A percentile compares a stretch with the other conserved stretches of the same genome.
Evolutionary conservation across 2,113 vertebrate species (phyloP).

Genomic region (Rallus limicola): DNA sequence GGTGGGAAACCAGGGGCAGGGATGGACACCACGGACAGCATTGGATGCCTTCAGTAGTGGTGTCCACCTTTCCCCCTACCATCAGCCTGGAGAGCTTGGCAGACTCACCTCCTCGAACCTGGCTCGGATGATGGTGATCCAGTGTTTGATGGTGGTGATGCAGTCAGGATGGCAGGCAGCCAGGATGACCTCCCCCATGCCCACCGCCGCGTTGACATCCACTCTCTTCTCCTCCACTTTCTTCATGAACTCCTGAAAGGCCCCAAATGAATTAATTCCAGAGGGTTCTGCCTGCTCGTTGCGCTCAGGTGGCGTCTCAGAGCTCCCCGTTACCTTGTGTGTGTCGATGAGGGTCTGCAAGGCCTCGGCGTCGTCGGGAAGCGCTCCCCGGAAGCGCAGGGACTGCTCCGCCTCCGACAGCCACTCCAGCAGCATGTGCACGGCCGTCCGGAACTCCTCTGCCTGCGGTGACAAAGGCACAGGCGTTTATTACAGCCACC

Average conservation of each 20-base stretch:
- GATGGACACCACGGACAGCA: no score
- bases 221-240: conserved; percentile 93
- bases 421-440: conserved; percentile 95
- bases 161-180: conserved; percentile 92
- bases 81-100: accelerated
- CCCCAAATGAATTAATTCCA: neutral
- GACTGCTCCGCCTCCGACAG: conserved; percentile 97
- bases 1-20: neutral
- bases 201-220: conserved; percentile 89
- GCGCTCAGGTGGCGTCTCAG: accelerated
- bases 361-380: conserved; percentile 92
- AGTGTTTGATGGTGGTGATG: conserved; percentile 98
- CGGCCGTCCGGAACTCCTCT: conserved; percentile 90
- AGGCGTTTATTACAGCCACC: neutral
- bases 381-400: conserved; percentile 92
- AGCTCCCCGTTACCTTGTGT: conserved; percentile 76
- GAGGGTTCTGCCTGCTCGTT: accelerated
- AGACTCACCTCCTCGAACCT: conserved; percentile 93
- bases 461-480: conserved; percentile 74
- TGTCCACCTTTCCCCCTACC: neutral
- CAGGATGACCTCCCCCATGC: conserved; percentile 93
- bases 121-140: conserved; percentile 98
- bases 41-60: neutral
- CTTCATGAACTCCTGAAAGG: conserved; percentile 90
- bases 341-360: conserved; percentile 88